These are phyloP conservation scores for Linnaemya vulpina DNA, from an alignment of 2,888 invertebrate genomes.

Conservation along the genomic window DNA sequence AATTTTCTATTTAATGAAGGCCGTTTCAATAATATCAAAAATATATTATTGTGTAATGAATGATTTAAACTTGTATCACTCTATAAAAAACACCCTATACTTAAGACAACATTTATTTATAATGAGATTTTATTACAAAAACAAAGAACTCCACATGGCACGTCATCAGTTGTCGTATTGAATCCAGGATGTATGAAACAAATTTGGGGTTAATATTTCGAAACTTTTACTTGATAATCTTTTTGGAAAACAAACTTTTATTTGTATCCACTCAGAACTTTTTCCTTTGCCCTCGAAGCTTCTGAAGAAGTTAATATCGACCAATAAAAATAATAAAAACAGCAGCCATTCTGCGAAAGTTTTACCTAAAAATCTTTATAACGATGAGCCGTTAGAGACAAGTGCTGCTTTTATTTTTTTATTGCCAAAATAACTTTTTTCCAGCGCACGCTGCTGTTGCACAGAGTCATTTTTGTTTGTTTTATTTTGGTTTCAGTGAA, in stretches of 20 bases:
- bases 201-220: not conserved
- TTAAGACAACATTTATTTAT: not conserved
- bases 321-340: not conserved
- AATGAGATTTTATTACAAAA: not conserved
- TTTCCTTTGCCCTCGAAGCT: not conserved
- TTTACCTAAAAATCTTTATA: not conserved
- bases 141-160: conserved; percentile 31
- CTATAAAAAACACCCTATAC: too few species aligned
- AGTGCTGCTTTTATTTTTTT: not conserved
- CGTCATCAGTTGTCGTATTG: conserved; percentile 11
- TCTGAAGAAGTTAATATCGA: not conserved
- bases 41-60: too few species aligned
- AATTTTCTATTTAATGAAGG: too few species aligned
- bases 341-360: not conserved
- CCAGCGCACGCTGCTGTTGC: too few species aligned
- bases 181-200: not conserved
- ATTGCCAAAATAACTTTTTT: too few species aligned
- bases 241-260: not conserved
- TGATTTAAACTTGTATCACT: too few species aligned
- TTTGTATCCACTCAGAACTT: not conserved
- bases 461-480: too few species aligned
- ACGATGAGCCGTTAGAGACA: not conserved
- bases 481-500: too few species aligned
- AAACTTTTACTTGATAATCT: not conserved
- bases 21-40: too few species aligned